Conservation (phyloP, 2,888 invertebrate genomes). For the Melangyna quadrimaculata region DNA sequence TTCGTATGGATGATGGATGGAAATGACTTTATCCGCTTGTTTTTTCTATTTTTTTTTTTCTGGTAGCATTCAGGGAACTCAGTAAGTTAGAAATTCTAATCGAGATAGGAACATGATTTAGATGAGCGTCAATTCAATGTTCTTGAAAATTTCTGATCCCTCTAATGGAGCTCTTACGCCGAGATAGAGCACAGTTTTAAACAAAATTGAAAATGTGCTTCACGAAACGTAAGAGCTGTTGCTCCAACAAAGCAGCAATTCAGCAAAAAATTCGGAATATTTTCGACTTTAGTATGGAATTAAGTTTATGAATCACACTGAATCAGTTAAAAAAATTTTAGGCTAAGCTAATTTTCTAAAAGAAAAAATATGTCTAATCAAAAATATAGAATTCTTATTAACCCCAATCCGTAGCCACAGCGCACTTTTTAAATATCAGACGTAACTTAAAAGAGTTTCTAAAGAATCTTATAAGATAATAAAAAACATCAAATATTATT, state of each 20-base stretch:
- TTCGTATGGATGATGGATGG: constrained; percentile 68
- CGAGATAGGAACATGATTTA: constrained; percentile 69
- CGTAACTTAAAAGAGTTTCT: not conserved
- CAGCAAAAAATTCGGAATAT: too few relatives aligned
- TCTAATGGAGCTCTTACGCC: not conserved
- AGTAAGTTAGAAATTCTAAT: constrained; percentile 49
- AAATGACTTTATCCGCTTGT: constrained; percentile 66
- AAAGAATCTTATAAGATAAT: not conserved
- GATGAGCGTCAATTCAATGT: constrained; percentile 48
- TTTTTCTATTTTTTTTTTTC: constrained; percentile 43
- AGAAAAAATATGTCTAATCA: too few relatives aligned
- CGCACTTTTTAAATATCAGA: not conserved
- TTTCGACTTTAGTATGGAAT: too few relatives aligned
- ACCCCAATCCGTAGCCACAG: not conserved
- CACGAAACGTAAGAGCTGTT: too few relatives aligned
- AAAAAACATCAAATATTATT: not conserved
- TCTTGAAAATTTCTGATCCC: constrained; percentile 33
- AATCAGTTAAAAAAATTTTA: too few relatives aligned
- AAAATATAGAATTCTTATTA: not conserved
- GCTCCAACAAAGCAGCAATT: too few relatives aligned
- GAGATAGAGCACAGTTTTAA: not conserved
- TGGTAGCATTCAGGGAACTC: constrained; percentile 53
- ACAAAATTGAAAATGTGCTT: not conserved
- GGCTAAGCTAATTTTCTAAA: too few relatives aligned
- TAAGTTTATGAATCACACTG: too few relatives aligned